A percentile compares a stretch with the other conserved stretches of the same genome.
phyloP scores from a whole-genome alignment of 2,797 vertebrate genomes.

The Rhinatrema bivittatum region DNA sequence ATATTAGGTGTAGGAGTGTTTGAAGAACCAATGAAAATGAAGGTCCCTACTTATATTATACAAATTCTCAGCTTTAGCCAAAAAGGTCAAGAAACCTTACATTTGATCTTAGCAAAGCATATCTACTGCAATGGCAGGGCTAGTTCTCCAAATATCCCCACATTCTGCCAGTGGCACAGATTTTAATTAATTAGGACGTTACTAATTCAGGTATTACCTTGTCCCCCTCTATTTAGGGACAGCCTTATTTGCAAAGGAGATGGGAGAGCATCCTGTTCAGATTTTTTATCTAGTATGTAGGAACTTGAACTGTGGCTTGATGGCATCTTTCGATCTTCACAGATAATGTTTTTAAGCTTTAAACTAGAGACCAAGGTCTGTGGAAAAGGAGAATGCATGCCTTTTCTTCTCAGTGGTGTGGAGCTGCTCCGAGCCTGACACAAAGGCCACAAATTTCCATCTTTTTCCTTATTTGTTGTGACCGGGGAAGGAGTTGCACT shows the following conservation, averaged over 20 bases:
- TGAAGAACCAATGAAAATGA: no score
- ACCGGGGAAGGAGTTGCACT: rapidly evolving
- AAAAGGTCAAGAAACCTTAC: no score
- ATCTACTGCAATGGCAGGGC: no score
- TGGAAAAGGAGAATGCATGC: constrained; percentile 35
- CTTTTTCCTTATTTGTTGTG: constrained; percentile 14
- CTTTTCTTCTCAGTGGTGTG: constrained; percentile 30
- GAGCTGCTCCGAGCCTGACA: constrained; percentile 36
- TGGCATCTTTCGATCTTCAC: constrained; percentile 4
- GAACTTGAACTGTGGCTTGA: constrained; percentile 50
- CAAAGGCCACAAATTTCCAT: not conserved
- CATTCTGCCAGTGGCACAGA: no score
- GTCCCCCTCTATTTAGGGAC: constrained; percentile 54
- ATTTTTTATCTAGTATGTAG: constrained; percentile 22
- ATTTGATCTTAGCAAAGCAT: no score
- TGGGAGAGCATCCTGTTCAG: constrained; percentile 30
- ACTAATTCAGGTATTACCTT: constrained; percentile 13
- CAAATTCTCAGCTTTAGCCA: no score
- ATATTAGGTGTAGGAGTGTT: no score
- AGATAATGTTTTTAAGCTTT: not conserved
- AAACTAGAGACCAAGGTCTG: constrained; percentile 5
- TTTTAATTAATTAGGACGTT: no score
- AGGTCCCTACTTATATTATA: no score
- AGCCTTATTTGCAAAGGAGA: constrained; percentile 59
- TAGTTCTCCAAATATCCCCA: no score